These are phyloP conservation scores for Leptopilina boulardi DNA, from an alignment of 1,140 invertebrate genomes.

Conservation along the genomic window DNA sequence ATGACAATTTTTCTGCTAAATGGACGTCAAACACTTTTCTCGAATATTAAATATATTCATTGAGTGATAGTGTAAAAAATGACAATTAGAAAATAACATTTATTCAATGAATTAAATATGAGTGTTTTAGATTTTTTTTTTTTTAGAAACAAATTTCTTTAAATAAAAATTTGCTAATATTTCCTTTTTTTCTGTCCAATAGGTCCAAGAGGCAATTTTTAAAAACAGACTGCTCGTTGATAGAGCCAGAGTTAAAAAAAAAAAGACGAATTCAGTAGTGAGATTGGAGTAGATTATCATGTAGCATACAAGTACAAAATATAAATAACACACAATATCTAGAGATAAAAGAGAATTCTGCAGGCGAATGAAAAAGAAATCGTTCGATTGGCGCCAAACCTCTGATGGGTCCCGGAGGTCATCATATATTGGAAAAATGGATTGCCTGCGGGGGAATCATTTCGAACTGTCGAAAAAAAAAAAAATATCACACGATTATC, in stretches of 20 bases:
- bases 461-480: slow-evolving; percentile 7
- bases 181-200: no score
- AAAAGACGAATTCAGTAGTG: slow-evolving; percentile 19
- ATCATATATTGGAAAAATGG: slow-evolving; percentile 12
- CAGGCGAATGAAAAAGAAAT: slow-evolving; percentile 11
- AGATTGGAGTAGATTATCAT: slow-evolving; percentile 26
- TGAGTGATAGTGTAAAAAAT: not conserved
- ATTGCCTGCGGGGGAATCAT: not conserved
- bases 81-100: slow-evolving; percentile 7
- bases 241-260: not conserved
- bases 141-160: no score
- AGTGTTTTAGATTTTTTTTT: not conserved
- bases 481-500: slow-evolving; percentile 2
- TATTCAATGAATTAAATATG: not conserved
- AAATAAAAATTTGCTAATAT: no score
- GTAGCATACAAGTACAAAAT: not conserved
- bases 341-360: slow-evolving; percentile 10
- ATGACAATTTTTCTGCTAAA: not conserved
- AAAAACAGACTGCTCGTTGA: slow-evolving; percentile 13
- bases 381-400: slow-evolving; percentile 2
- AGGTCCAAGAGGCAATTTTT: not conserved
- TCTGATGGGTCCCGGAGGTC: slow-evolving; percentile 1
- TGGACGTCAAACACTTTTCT: not conserved
- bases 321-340: slow-evolving; percentile 15
- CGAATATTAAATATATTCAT: not conserved